Evolutionary conservation across 1,140 invertebrate genomes (phyloP), one percentile per base, ranked within the genome.

Genomic region (Drosophila malerkotliana): DNA sequence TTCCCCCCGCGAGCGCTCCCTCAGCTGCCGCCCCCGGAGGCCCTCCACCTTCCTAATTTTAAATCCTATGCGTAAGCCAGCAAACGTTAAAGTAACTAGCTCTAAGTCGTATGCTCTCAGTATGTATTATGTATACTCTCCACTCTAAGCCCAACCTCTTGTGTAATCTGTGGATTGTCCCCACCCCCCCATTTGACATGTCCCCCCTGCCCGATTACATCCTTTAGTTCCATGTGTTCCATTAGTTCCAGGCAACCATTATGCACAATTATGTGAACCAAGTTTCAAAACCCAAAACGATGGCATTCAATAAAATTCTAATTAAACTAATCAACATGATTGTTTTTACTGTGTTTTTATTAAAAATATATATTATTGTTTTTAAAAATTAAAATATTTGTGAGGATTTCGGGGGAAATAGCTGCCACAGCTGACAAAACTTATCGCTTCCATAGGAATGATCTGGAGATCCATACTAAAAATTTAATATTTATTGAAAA

Each of bases 51-150:
- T 64, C 79, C 66, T 89, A 89, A 89, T 72, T 60, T 48, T 89
- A 89, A 84, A 72, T 54, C 51, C 58, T 75, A 66, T 21, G 45
- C 10, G 1, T 69, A 69, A 77, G 80, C 54, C 66, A 85, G 54
- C 44, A 64, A 55, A 64, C 32, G 58, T 66, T 51, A 62, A 69
- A 78, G 62, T 59, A 72, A 51, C 57, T 74, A 83, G 87, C 58
- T 53, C 37, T 89, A 84, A 79, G 76, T 83, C 63, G 66, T 69
- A 83, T 72, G 66, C 83, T 89, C 83, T 87, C 83, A 88, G 71
- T 88, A 87, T 82, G 72, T 83, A 83, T 68, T 77, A 67, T 82
- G 74, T 82, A 72, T 87, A 61, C 78, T 75, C 61, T 56, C 51
- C 51, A 57, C 45, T 58, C 34, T 62, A 56, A 28, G 54, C 74